Evolutionary conservation across 2,113 vertebrate species (phyloP), one percentile per base, ranked within the genome.

Genomic region (Conger conger): DNA sequence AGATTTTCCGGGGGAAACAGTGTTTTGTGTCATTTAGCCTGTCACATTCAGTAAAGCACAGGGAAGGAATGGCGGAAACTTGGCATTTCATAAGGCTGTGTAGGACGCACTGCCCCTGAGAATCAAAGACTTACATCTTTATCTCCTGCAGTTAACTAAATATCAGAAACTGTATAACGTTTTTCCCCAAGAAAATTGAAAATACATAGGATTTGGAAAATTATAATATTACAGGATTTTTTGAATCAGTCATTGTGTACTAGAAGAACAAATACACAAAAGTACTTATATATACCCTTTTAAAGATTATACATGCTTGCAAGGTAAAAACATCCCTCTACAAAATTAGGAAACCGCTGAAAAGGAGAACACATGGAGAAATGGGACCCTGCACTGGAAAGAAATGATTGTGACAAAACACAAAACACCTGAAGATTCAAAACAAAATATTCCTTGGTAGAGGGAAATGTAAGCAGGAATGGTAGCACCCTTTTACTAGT

Each of bases 181-280:
- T 84, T 82, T 93, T 95, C 94, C 93, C 86, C 92, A 93, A 88
- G 93, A 93, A 95, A 96, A 93, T 92, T 91, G 93, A 91, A 93
- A 91, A 90, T 92, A 89, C 89, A 92, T 93, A 94, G 80, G 85
- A 88, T 89, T 93, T 86, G 84, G 90, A 94, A 94, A 95, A 95
- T 96, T 94, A 93, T 90, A 95, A 91, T 93, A 93, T 94, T 95
- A 95, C 94, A 93, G 88, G 88, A 89, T 4, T 50, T 50, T 50
- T 50, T 50, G 15, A n/a, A n/a, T 17, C 89, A 91, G 91, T 86
- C 84, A 30, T 91, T 84, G 92, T 87, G 86, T 86, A 91, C 92
- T 91, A 94, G 91, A 90, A 90, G 87, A 94, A 94, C 91, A 94
- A 93, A 92, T 95, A 95, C 92, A 96, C 92, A 93, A 93, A 93